phyloP scores from a whole-genome alignment of 2,888 invertebrate species.

The Hoplodrina ambigua region DNA sequence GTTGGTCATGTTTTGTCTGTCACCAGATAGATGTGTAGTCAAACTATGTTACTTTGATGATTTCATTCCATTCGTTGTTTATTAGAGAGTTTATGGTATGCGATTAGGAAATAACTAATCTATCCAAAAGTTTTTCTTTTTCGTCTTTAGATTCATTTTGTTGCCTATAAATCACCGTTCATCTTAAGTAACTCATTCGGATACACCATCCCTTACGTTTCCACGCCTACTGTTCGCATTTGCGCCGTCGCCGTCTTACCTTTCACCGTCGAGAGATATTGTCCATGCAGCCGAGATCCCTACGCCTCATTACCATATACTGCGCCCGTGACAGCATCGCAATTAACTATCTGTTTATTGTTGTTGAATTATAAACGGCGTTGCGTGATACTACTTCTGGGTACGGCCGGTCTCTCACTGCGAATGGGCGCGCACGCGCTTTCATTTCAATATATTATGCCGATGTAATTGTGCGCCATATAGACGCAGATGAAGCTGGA shows the following conservation, averaged over 20 bases:
- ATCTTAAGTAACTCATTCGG: background rate
- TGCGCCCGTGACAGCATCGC: slow-evolving; percentile 89
- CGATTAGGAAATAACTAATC: background rate
- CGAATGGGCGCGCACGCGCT: slow-evolving; percentile 65
- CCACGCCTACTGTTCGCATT: slow-evolving; percentile 58
- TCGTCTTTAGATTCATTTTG: background rate
- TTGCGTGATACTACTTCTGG: slow-evolving; percentile 79
- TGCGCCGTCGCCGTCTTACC: slow-evolving; percentile 79
- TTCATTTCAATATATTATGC: slow-evolving; percentile 67
- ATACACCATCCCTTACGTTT: slow-evolving; percentile 21
- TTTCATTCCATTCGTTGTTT: background rate
- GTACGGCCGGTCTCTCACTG: slow-evolving; percentile 59
- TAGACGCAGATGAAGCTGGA: slow-evolving; percentile 60
- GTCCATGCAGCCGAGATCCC: slow-evolving; percentile 88
- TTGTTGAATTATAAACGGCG: slow-evolving; percentile 89
- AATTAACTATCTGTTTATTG: slow-evolving; percentile 91
- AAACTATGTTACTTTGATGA: background rate
- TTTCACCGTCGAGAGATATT: slow-evolving; percentile 90
- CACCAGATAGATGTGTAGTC: background rate
- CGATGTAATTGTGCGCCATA: slow-evolving; percentile 62
- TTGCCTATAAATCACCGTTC: background rate
- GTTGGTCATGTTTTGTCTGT: background rate
- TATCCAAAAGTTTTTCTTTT: accelerated
- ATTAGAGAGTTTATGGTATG: background rate
- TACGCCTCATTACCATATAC: slow-evolving; percentile 90